Conservation (phyloP, 2,888 invertebrate genomes). For the Eristalinus sepulchralis region DNA sequence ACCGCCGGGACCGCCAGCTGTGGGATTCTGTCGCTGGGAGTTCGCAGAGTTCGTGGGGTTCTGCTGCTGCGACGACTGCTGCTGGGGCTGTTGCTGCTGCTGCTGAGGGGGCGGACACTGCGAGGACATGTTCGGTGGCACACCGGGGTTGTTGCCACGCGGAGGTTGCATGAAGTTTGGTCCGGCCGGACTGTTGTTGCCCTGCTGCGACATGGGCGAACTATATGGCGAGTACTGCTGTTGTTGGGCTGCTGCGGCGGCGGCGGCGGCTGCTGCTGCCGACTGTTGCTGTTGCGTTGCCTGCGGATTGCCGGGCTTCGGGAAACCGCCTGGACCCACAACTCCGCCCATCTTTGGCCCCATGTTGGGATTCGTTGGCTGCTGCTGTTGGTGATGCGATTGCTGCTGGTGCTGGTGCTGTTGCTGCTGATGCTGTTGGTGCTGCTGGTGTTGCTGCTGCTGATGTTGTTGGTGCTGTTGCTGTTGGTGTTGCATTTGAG, state of each 20-base stretch:
- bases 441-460: constrained; percentile 74
- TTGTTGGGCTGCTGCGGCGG: constrained; percentile 74
- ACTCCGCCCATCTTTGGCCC: constrained; percentile 77
- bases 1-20: constrained; percentile 58
- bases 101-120: constrained; percentile 73
- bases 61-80: constrained; percentile 69
- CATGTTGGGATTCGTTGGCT: constrained; percentile 75
- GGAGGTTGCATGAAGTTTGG: constrained; percentile 79
- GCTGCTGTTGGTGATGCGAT: constrained; percentile 73
- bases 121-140: constrained; percentile 74
- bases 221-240: constrained; percentile 87
- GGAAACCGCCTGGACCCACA: constrained; percentile 75
- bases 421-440: constrained; percentile 73
- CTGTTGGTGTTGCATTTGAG: constrained; percentile 77
- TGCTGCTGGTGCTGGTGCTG: constrained; percentile 74
- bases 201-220: constrained; percentile 84
- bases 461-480: constrained; percentile 75
- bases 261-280: constrained; percentile 52
- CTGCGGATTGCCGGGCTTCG: constrained; percentile 73
- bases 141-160: constrained; percentile 74
- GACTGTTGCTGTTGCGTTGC: constrained; percentile 75
- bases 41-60: constrained; percentile 58
- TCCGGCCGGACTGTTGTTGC: constrained; percentile 79
- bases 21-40: constrained; percentile 58
- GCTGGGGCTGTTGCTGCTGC: constrained; percentile 65